Evolutionary conservation across 2,888 invertebrate species (phyloP).

Genomic region (Platycnemis pennipes): DNA sequence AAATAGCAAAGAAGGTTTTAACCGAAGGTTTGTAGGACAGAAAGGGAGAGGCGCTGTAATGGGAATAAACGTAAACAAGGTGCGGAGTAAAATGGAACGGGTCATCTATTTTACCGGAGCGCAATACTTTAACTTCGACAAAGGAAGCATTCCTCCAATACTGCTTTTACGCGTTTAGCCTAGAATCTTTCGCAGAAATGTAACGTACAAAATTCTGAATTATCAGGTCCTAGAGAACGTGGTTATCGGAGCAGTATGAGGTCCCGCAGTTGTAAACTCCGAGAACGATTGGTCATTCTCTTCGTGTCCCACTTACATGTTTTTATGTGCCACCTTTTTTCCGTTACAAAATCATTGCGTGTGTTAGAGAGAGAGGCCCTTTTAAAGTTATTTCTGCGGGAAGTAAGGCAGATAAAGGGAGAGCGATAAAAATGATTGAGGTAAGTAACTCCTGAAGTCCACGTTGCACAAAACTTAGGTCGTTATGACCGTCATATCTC

Average conservation of each 20-base stretch:
- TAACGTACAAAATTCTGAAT: background rate
- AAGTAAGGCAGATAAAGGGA: background rate
- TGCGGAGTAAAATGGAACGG: background rate
- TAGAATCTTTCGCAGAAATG: background rate
- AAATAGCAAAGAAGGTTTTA: too few species aligned
- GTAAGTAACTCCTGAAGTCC: constrained; percentile 26
- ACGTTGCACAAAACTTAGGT: background rate
- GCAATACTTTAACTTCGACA: background rate
- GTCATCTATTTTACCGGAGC: background rate
- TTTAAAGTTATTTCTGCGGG: background rate
- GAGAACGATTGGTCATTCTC: background rate
- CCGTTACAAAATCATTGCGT: background rate
- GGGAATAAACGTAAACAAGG: background rate
- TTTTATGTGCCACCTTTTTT: background rate
- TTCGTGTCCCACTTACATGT: background rate
- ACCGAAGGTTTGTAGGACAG: too few species aligned
- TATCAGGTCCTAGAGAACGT: background rate
- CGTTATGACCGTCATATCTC: background rate
- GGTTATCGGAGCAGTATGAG: background rate
- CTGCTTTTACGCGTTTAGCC: background rate
- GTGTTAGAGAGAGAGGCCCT: background rate
- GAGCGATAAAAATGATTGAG: constrained; percentile 6
- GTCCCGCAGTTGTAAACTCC: background rate
- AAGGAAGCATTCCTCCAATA: background rate
- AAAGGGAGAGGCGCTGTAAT: too few species aligned